A percentile compares a stretch with the other conserved stretches of the same genome.
Evolutionary conservation across 2,888 invertebrate species (phyloP).

Genomic region (Sinelater perroti): DNA sequence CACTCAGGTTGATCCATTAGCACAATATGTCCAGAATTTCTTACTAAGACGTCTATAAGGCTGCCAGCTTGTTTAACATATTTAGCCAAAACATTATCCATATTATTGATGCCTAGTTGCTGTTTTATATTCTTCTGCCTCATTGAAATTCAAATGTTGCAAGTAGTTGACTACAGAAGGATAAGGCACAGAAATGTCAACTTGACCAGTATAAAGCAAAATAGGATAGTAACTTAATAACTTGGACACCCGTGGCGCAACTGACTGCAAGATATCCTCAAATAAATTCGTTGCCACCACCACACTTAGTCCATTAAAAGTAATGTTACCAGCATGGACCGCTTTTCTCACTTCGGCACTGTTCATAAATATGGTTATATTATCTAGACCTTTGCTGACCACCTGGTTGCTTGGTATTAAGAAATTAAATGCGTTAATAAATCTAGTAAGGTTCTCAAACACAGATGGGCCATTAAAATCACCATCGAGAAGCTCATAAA

Average conservation of each 20-base stretch:
- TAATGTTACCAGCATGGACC: constrained; percentile 85
- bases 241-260: constrained; percentile 76
- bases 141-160: constrained; percentile 73
- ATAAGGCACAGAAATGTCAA: constrained; percentile 91
- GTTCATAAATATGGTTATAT: constrained; percentile 72
- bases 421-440: constrained; percentile 79
- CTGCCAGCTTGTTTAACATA: constrained; percentile 77
- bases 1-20: constrained; percentile 82
- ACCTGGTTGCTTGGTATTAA: constrained; percentile 68
- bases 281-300: constrained; percentile 75
- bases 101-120: constrained; percentile 76
- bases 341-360: constrained; percentile 70
- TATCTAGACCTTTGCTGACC: constrained; percentile 62
- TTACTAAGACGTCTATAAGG: constrained; percentile 76
- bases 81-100: constrained; percentile 75
- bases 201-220: constrained; percentile 87
- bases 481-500: constrained; percentile 76
- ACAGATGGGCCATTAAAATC: constrained; percentile 67
- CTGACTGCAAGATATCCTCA: constrained; percentile 82
- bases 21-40: constrained; percentile 85
- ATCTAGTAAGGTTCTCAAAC: constrained; percentile 79
- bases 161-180: constrained; percentile 84
- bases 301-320: constrained; percentile 70
- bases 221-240: constrained; percentile 74
- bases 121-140: constrained; percentile 70